Evolutionary conservation across 2,888 invertebrate species (phyloP), one percentile per base, ranked within the genome.

Genomic region (Tipula unca): DNA sequence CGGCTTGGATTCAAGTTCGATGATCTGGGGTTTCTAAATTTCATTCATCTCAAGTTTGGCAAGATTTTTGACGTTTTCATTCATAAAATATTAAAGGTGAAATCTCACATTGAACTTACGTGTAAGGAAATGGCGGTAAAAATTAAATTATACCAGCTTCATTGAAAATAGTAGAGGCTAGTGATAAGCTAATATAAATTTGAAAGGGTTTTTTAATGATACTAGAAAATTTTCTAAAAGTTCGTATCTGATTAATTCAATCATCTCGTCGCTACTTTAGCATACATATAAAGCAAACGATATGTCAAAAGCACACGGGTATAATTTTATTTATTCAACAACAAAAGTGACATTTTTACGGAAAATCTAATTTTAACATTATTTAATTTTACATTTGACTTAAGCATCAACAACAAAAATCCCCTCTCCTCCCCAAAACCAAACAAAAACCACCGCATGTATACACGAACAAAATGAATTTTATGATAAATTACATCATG

Each of bases 361-460:
- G 69, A 25, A 69, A 69, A 25, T 10, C 17, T 6, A 54, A 54
- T 17, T 54, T 54, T 54, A n/a, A 69, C 25, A 69, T 25, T 25
- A 69, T 69, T 69, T 69, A 69, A 69, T 69, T 69, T 69, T 69
- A 69, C 69, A 69, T 69, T 69, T 69, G 25, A 69, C 69, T 69
- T 25, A 69, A 69, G 69, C 69, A 25, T 54, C 17, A 48, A 48
- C 32, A 48, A 69, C 10, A 69, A 17, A 54, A 39, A 54, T 17
- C 5, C 1, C 17, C 48, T 32, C 32, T 6, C 48, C 39, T 13
- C 39, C 13, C 6, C n/a, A 48, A 48, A 25, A 69, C 69, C 69
- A 69, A 32, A 32, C 32, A 32, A 32, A 4, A 32, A 32, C 32
- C 8, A 4, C 48, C 48, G 13, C 48, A 17, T n/a, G 5, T 25